Evolutionary conservation across 2,888 invertebrate genomes (phyloP), one percentile per base, ranked within the genome.

Genomic region (Drosophila mayaguana): DNA sequence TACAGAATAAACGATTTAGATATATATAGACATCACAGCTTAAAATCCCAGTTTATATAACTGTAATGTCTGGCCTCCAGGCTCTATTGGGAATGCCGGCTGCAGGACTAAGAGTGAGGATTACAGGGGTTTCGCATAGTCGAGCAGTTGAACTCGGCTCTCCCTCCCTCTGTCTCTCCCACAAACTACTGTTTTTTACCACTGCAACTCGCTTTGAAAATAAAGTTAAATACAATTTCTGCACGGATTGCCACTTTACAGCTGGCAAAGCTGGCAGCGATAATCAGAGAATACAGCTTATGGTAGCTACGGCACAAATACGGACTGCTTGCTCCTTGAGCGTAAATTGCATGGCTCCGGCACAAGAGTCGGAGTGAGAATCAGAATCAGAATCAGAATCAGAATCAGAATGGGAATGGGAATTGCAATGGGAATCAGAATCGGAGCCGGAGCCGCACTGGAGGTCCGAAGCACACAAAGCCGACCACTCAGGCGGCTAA

Each of bases 191-290:
- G 32, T 11, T 64, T 60, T 70, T 54, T 61, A 55, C 42, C 66
- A 28, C 20, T 62, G 61, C 67, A 65, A 55, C 56, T 71, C 64
- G 68, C 80, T 86, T 88, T 88, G 72, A 74, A 80, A 82, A 74
- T 77, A 81, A 84, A 85, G 83, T 85, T 86, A 80, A 88, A 83
- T 83, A 85, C 80, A 85, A 85, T 88, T 85, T 85, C 83, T 83
- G 85, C 86, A 78, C 83, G 79, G 88, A 88, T 87, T 84, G 83
- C 83, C 84, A 84, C 87, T 84, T 80, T 84, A 83, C 72, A 75
- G 71, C 64, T 66, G 63, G 70, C 62, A 73, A 76, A 77, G 50
- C 50, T 50, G 50, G 50, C 50, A 64, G 68, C 69, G 77, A 73
- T 71, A 72, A 76, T 62, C 61, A 66, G 63, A 61, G 81, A 72